A percentile compares a stretch with the other conserved stretches of the same genome.
phyloP scores from a whole-genome alignment of 2,888 invertebrate species.

The Lutraria lutraria region DNA sequence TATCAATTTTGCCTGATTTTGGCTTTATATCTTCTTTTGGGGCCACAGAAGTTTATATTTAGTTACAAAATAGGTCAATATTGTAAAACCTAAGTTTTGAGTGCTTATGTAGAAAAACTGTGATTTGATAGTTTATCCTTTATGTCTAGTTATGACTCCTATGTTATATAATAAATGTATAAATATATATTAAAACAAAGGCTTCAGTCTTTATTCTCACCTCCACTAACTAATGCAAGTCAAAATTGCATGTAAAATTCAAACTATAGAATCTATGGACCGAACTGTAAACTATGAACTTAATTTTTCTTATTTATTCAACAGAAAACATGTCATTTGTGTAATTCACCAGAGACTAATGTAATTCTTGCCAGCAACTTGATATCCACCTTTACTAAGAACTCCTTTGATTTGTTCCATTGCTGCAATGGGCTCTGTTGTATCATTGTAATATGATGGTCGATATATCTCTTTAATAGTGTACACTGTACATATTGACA shows the following conservation, averaged over 20 bases:
- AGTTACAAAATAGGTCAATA: conserved; percentile 2
- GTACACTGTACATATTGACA: no score
- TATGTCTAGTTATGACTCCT: conserved; percentile 30
- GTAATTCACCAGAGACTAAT: no score
- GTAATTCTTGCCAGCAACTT: no score
- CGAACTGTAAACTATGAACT: no score
- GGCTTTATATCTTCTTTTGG: conserved; percentile 20
- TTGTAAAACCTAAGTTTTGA: conserved; percentile 16
- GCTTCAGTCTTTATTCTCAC: not conserved
- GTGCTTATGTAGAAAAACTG: conserved; percentile 25
- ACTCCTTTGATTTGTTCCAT: not conserved
- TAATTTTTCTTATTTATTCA: no score
- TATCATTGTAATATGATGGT: not conserved
- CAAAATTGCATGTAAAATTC: no score
- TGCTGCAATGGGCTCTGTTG: not conserved
- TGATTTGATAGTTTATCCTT: conserved; percentile 17
- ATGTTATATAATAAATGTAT: conserved; percentile 49
- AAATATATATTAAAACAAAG: conserved; percentile 25
- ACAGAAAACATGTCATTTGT: no score
- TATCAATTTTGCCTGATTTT: not conserved
- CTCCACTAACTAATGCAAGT: not conserved
- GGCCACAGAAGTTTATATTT: conserved; percentile 18
- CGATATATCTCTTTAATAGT: no score
- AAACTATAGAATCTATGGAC: no score
- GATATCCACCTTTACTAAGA: not conserved